Conservation (phyloP, 2,888 invertebrate genomes). For the Sphaeridia pumilis region DNA sequence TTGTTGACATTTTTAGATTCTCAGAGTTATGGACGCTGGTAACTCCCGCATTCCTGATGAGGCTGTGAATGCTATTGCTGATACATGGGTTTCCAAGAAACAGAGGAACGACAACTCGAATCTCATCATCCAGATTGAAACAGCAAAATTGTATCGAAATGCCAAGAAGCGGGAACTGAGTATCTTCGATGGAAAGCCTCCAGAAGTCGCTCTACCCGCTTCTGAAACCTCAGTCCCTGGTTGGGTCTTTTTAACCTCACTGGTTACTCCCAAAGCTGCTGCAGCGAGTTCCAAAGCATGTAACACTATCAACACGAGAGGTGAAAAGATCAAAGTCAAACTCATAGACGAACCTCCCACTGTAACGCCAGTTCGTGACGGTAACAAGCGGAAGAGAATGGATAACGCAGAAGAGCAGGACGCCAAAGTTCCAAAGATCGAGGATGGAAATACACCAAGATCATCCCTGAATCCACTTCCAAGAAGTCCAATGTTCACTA, state of each 20-base stretch:
- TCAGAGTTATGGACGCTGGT: neutral
- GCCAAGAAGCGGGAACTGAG: neutral
- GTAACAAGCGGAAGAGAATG: neutral
- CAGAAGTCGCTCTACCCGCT: neutral
- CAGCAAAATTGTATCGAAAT: constrained; percentile 1
- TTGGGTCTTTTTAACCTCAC: constrained; percentile 3
- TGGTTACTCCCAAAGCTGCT: constrained; percentile 5
- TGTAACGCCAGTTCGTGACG: neutral
- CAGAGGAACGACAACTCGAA: neutral
- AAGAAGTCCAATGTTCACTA: too few species aligned
- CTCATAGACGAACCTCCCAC: neutral
- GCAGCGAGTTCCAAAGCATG: neutral
- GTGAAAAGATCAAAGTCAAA: constrained; percentile 6
- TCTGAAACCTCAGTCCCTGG: constrained; percentile 4
- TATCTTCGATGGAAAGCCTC: constrained; percentile 4
- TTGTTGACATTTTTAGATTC: neutral
- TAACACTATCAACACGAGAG: neutral
- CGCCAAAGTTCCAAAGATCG: neutral
- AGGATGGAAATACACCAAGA: neutral
- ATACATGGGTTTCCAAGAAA: neutral
- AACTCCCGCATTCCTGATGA: neutral
- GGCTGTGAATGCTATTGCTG: neutral
- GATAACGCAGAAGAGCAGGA: neutral
- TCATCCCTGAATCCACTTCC: too few species aligned
- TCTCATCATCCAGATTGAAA: constrained; percentile 4